Evolutionary conservation across 2,113 vertebrate genomes (phyloP).

Genomic region (Poicephalus gulielmi): DNA sequence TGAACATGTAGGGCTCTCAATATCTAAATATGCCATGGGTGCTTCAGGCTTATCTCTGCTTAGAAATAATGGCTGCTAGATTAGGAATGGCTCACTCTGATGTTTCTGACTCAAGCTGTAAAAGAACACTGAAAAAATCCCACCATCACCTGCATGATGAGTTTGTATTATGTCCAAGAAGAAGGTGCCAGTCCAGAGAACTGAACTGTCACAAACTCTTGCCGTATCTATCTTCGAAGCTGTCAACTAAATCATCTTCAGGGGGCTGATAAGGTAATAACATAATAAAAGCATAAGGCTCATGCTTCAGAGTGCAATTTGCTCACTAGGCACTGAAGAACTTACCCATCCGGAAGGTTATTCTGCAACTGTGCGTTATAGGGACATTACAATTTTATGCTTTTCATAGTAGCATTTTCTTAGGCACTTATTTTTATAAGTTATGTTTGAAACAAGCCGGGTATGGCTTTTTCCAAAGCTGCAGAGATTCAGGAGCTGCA

Average conservation of each 20-base stretch:
- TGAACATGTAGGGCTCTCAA: background rate
- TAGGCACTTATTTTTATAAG: background rate
- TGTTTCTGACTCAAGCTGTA: background rate
- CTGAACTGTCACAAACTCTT: background rate
- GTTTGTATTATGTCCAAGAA: background rate
- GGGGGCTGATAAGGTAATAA: background rate
- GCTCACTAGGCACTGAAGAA: background rate
- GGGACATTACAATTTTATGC: background rate
- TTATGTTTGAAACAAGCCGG: background rate
- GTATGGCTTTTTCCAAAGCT: background rate
- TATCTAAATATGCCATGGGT: background rate
- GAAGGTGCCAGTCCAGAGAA: background rate
- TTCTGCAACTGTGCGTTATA: background rate
- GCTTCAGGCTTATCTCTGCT: background rate
- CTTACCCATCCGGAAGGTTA: background rate
- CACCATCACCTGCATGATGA: background rate
- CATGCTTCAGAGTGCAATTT: background rate
- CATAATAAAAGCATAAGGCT: background rate
- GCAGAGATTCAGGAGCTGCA: background rate
- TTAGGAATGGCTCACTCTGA: background rate
- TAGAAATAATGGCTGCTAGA: background rate
- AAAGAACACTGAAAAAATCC: background rate
- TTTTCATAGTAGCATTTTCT: background rate
- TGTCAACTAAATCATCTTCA: background rate
- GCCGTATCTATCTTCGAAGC: background rate